Base-by-base conservation (phyloP, 1,140 invertebrate species). In the Brachionus sp. region DNA sequence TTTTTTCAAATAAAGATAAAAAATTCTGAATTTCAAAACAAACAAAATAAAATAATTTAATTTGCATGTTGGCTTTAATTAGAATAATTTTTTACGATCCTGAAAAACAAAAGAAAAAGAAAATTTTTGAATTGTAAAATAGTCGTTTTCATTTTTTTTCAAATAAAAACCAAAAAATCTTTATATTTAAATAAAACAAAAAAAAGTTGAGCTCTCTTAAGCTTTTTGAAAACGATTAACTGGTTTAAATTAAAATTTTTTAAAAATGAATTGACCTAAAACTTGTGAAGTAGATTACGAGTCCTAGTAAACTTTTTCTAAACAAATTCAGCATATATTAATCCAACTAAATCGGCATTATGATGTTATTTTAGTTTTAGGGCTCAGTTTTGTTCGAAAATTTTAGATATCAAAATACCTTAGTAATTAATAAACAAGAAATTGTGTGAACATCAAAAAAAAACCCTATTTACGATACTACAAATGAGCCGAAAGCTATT, bases 161-260 rank as follows among this genome's bases (percentile, higher is more conserved):
- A 57, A 57, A 57, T 23, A 6, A 57, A 57, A 57, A 19, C 16
- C 9, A 57, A 57, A 57, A 57, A 57, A 19, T 7, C 0, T 25
- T 16, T 25, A 19, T 25, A 57, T 57, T 57, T 57, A 57, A 57
- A 57, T 57, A 57, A 57, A 57, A n/a, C n/a, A n/a, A n/a, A 57
- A 57, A 29, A 29, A 29, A 29, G 3, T 57, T 57, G 50, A 57
- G 50, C 50, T 57, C 50, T 57, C 50, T 57, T 57, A 57, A 57
- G 50, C 50, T 16, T 57, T 57, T 57, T 57, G 50, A 57, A 57
- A 57, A 19, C 50, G 50, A 57, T 57, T 57, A 57, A 57, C 50
- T 57, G 50, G 50, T 57, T 57, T 57, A 57, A 57, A 57, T 57
- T 57, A 57, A 57, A 57, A 57, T 29, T 57, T 57, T 50, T 50